Evolutionary conservation across 2,888 invertebrate genomes (phyloP), one percentile per base, ranked within the genome.

Genomic region (Oscheius sp.): DNA sequence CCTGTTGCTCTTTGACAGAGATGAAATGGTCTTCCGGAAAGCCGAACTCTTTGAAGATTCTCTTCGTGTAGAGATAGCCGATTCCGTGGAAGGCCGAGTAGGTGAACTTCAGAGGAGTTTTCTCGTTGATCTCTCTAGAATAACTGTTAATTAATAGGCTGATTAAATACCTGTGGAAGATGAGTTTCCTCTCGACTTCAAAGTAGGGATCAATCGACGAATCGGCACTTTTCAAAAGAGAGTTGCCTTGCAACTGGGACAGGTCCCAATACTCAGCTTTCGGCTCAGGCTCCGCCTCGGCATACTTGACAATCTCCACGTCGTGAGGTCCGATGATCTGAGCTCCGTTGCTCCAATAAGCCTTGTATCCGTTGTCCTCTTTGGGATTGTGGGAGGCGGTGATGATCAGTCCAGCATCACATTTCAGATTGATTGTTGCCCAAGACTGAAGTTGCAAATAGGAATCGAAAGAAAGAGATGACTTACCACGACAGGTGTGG

Each of bases 81-180:
- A 99, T 97, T 3, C 99, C 99, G 89, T 99, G 99, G 95, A 99
- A 96, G 0, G 98, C 94, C 11, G 96, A 96, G 89, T 97, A 98
- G 0, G 94, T 94, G 79, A 95, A 93, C 70, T 92, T 92, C 0
- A 94, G 89, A 0, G 91, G 89, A 0, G 89, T 86, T 11, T 79
- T 76, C 10, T 76, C 74, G 75, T 90, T 90, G 48, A 83, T 68
- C 0, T 80, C 80, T 73, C 87, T 89, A 76, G 53, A 79, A 11
- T 68, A 10, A 21, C 2, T 33, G 32, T 48, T 32, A 48, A 58
- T 13, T 9, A 35, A 1, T 13, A 42, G 35, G 55, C 53, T 33
- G 13, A 2, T 5, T 3, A 42, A n/a, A 51, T 29, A 84, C 84
- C 72, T 83, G 66, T 78, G 65, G 71, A 76, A 84, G 74, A 79